phyloP scores from a whole-genome alignment of 2,113 vertebrate genomes.

The Nothoprocta pentlandii region DNA sequence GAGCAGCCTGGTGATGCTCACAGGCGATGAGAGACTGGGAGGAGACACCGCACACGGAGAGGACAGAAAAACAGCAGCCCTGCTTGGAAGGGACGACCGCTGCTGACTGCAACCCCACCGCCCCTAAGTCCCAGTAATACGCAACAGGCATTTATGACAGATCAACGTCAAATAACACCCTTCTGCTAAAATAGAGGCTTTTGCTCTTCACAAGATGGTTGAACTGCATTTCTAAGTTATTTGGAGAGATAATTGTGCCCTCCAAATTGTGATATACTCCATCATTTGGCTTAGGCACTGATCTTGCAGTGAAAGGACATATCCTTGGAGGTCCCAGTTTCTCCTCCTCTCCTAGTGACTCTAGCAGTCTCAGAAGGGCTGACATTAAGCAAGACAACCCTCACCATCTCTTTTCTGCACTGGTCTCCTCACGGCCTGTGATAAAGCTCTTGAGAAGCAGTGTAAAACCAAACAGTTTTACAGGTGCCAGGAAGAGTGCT shows the following conservation, averaged over 20 bases:
- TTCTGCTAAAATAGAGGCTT: neutral
- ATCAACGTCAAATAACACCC: neutral
- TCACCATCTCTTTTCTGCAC: neutral
- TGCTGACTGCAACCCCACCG: neutral
- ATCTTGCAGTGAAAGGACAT: neutral
- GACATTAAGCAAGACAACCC: slow-evolving; percentile 13
- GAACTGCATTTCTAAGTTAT: neutral
- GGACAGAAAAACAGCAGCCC: neutral
- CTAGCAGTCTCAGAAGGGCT: neutral
- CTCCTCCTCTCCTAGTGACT: neutral
- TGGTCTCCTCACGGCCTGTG: neutral
- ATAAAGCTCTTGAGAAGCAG: neutral
- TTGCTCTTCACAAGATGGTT: neutral
- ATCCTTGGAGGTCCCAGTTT: neutral
- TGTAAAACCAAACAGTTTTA: neutral
- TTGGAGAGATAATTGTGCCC: neutral
- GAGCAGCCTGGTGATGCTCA: neutral
- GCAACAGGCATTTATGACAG: neutral
- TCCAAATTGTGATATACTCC: neutral
- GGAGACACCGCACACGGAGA: neutral
- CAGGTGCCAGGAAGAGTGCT: neutral
- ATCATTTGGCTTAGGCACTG: neutral
- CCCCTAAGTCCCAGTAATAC: neutral
- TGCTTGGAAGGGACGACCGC: neutral
- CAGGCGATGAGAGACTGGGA: neutral